Conservation (phyloP, 2,797 vertebrate species). For the Anas capensis region DNA sequence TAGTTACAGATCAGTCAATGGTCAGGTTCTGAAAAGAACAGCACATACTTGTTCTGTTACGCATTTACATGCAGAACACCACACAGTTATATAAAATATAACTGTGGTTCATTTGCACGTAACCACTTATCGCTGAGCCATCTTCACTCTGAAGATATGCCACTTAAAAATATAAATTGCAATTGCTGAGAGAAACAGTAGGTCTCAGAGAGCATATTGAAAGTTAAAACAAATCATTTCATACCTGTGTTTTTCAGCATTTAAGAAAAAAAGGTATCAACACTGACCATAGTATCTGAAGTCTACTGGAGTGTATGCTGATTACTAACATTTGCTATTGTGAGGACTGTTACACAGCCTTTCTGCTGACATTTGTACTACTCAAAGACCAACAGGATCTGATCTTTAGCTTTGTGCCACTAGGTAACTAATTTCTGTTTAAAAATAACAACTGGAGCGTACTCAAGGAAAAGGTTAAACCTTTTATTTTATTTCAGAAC, state of each 20-base stretch:
- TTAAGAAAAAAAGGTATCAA: not conserved
- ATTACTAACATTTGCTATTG: not conserved
- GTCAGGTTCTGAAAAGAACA: not conserved
- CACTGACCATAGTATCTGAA: not conserved
- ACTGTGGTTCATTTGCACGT: not conserved
- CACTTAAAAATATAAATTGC: not conserved
- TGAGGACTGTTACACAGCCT: not conserved
- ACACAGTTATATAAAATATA: not conserved
- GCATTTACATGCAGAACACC: not conserved
- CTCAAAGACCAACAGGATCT: not conserved
- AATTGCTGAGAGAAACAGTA: not conserved
- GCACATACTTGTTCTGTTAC: not conserved
- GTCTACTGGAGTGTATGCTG: not conserved
- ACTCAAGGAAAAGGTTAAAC: not conserved
- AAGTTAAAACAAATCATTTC: not conserved
- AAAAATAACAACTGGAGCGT: not conserved
- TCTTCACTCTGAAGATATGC: not conserved
- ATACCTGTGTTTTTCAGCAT: not conserved
- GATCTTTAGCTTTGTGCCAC: not conserved
- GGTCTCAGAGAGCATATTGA: not conserved
- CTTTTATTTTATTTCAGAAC: not conserved
- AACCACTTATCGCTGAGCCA: not conserved
- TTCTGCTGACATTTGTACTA: not conserved
- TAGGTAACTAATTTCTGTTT: not conserved
- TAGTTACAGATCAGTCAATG: not conserved